Evolutionary conservation across 2,797 vertebrate species (phyloP).

Genomic region (Morelia viridis): DNA sequence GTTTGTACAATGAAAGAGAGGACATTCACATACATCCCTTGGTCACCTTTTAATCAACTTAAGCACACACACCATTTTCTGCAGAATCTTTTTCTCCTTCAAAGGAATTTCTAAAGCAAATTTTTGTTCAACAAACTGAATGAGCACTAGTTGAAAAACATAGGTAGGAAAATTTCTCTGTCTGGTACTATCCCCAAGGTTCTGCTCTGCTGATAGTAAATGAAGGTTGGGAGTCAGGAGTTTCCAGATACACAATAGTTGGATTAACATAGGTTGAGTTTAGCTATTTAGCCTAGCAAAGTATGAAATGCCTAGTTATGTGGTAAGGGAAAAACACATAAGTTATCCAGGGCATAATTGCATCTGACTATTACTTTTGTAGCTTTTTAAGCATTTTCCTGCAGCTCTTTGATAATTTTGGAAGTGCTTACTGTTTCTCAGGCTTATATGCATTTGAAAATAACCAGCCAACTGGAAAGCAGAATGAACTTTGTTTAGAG

Average conservation of each 20-base stretch:
- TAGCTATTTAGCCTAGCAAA: neutral
- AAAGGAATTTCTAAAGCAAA: neutral
- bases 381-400: neutral
- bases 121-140: neutral
- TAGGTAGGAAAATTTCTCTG: neutral
- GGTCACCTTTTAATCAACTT: neutral
- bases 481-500: neutral
- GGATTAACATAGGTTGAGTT: too few relatives aligned
- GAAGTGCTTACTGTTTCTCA: neutral
- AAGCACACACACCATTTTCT: neutral
- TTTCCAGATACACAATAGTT: too few relatives aligned
- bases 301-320: neutral
- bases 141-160: neutral
- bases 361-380: neutral
- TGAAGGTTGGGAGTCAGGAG: neutral
- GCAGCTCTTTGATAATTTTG: neutral
- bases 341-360: neutral
- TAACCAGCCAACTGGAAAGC: neutral
- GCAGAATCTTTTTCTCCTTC: neutral
- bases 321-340: neutral
- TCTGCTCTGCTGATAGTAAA: neutral
- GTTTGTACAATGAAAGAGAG: neutral
- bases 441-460: neutral
- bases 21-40: neutral
- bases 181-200: neutral